A percentile compares a stretch with the other conserved stretches of the same genome.
Conservation (phyloP, 2,113 vertebrate species). For the Regulus satrapa region DNA sequence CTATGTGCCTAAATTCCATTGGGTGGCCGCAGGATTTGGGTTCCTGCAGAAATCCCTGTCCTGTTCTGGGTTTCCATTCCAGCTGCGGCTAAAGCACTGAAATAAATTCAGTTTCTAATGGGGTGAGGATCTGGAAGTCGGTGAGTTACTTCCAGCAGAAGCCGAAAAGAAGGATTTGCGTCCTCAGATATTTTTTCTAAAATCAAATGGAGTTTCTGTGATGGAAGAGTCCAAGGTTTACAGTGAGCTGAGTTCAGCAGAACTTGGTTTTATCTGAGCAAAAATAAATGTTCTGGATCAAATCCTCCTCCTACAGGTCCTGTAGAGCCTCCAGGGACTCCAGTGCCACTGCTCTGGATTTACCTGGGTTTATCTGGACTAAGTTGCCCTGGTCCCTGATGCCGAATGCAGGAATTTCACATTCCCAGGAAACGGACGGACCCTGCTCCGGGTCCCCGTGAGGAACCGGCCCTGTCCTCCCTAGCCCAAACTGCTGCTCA, state of each 20-base stretch:
- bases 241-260: neutral
- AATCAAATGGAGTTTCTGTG: neutral
- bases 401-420: neutral
- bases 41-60: neutral
- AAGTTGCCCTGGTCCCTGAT: neutral
- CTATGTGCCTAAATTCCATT: accelerated
- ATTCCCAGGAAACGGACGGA: neutral
- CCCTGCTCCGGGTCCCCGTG: accelerated
- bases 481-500: neutral
- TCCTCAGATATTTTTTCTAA: neutral
- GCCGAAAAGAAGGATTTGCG: neutral
- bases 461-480: neutral
- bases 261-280: neutral
- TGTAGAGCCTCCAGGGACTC: neutral
- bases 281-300: neutral
- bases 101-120: neutral
- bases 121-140: neutral
- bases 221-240: neutral
- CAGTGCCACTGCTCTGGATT: neutral
- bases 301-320: neutral
- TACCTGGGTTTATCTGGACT: neutral
- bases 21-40: neutral
- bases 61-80: neutral
- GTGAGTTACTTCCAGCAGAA: neutral
- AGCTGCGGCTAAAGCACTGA: neutral